Evolutionary conservation across 2,888 invertebrate genomes (phyloP), one percentile per base, ranked within the genome.

Genomic region (Synergus itoensis): DNA sequence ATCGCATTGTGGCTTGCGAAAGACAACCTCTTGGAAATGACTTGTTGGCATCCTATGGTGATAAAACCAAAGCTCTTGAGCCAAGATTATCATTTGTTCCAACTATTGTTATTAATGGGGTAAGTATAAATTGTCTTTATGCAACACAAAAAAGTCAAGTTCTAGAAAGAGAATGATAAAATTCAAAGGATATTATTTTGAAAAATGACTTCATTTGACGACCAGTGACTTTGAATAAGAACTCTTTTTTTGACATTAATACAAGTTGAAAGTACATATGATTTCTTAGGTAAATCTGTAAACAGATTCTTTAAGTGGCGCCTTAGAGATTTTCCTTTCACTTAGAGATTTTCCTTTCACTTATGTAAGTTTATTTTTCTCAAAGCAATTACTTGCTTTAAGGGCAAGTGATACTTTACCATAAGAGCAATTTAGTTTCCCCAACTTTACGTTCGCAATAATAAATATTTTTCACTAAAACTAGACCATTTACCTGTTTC

Each of bases 81-180:
- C 96, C 96, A 16, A 80, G 91, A 76, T 93, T 94, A 4, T 93
- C 93, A 53, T 97, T 96, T 87, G 96, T 97, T 89, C 97, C 97
- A 62, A 96, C 96, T n/a, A 94, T 97, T 76, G 94, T 95, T 80
- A 88, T 97, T 45, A 95, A 96, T 91, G 94, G 95, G 53, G 94
- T 94, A 65, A 95, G 89, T 89, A 53, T 3, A 28, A 28, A 65
- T 9, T 12, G 60, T 18, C 48, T 67, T 28, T 53, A 67, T 79
- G 69, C 41, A 63, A 78, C 12, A 43, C 4, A 43, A 43, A 28
- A 28, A 43, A 57, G n/a, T 40, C 5, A 64, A 0, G 7, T 41
- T 36, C 7, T 14, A 16, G 14, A 69, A 69, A 48, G 28, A 43
- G 12, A 67, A 43, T 0, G 3, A 36, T 28, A 67, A 9, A n/a